phyloP scores from a whole-genome alignment of 2,888 invertebrate species.

The Sesia bembeciformis region DNA sequence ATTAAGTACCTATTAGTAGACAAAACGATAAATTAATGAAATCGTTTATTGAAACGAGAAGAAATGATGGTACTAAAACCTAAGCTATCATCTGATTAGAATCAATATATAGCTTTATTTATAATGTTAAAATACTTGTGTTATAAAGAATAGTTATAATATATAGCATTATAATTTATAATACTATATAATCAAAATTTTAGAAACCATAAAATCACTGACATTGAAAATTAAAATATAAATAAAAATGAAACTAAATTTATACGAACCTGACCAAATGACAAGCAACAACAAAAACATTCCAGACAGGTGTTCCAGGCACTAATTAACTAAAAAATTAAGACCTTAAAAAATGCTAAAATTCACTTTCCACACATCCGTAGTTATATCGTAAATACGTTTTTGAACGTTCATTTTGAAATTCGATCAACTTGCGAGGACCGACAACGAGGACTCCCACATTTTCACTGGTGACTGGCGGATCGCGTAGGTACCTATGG shows the following conservation, averaged over 20 bases:
- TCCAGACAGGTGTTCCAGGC: conserved; percentile 37
- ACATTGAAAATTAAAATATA: not conserved
- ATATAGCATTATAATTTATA: too few species aligned
- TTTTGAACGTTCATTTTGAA: conserved; percentile 52
- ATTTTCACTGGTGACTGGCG: conserved; percentile 60
- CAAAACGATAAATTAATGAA: too few species aligned
- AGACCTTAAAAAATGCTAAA: conserved; percentile 16
- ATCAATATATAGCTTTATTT: too few species aligned
- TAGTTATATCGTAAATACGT: conserved; percentile 45
- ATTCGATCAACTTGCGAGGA: conserved; percentile 54
- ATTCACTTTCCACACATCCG: conserved; percentile 49
- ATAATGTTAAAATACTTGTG: too few species aligned
- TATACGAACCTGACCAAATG: conserved; percentile 49
- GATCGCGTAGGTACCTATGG: conserved; percentile 7
- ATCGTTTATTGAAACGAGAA: too few species aligned
- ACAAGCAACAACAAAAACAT: conserved; percentile 54
- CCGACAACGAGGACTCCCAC: conserved; percentile 52
- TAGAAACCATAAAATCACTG: too few species aligned
- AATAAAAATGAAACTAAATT: not conserved
- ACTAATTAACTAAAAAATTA: conserved; percentile 18
- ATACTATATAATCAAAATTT: too few species aligned
- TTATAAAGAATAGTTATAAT: too few species aligned
- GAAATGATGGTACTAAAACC: too few species aligned
- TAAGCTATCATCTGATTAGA: too few species aligned
- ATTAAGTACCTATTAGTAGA: too few species aligned